Conservation (phyloP, 92 coral and sea anemone species). For the Epizoanthus fatuus region DNA sequence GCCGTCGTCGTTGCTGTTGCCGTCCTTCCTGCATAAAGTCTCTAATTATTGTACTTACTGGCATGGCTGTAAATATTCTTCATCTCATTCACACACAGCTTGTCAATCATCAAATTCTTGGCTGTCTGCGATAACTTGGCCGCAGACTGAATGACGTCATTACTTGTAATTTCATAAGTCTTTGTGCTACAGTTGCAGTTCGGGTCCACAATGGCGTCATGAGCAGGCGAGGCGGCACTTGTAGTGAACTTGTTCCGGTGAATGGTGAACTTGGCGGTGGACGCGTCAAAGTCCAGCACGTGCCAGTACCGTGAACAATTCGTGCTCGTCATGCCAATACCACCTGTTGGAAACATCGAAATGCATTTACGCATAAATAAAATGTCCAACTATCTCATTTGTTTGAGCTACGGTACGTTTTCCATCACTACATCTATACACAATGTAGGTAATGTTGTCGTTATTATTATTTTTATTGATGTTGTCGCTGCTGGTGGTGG, state of each 20-base stretch:
- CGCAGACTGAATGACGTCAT: conserved; percentile 77
- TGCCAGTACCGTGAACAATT: conserved; percentile 93
- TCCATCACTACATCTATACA: too few species aligned
- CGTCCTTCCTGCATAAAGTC: too few species aligned
- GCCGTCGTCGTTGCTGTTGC: too few species aligned
- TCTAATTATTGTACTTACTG: conserved; percentile 49
- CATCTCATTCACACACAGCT: conserved; percentile 89
- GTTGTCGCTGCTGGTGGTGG: too few species aligned
- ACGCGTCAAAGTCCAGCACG: conserved; percentile 88
- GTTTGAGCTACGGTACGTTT: too few species aligned
- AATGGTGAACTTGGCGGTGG: conserved; percentile 86
- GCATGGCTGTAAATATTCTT: conserved; percentile 74
- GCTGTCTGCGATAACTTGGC: conserved; percentile 74
- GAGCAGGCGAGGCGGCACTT: conserved; percentile 60
- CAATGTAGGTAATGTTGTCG: too few species aligned
- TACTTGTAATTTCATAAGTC: conserved; percentile 62
- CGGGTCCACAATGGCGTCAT: conserved; percentile 69
- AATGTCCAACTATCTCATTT: too few species aligned
- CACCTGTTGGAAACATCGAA: conserved; percentile 39
- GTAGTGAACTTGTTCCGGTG: conserved; percentile 69
- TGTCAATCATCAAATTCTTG: conserved; percentile 79
- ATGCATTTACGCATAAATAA: too few species aligned
- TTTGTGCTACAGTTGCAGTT: conserved; percentile 78
- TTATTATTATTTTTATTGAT: too few species aligned
- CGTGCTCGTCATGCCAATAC: conserved; percentile 66